Base-by-base conservation (phyloP, 2,888 invertebrate genomes). In the Crematogaster levior region DNA sequence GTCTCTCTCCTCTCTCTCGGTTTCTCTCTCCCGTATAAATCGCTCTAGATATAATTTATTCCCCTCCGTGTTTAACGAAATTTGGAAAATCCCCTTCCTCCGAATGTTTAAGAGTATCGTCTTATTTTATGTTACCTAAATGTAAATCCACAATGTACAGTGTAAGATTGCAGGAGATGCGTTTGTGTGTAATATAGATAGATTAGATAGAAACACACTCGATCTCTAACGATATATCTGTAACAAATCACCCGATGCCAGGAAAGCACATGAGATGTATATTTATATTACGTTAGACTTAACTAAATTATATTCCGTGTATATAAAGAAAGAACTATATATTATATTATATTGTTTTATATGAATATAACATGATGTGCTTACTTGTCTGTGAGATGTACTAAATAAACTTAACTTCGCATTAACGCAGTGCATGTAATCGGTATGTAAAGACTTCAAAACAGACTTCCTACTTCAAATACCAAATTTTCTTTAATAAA, bases 231-330 rank as follows among this genome's bases (percentile, higher is more conserved):
- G 37, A 61, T 74, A 34, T 66, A 43, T 56, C 77, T 79, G 43
- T 79, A 79, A 79, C 82, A 66, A 70, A 80, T 82, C 61, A 81
- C 30, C 70, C 63, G 61, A 68, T 82, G 72, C 83, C 70, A 84
- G 81, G 58, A 84, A 84, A 86, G 74, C 72, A 79, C 68, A 81
- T 83, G 83, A 88, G 81, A 84, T 89, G 86, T 89, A 91, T 90
- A 91, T 90, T 91, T 90, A 89, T 90, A 86, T 85, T 84, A 63
- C 82, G 80, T 87, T 86, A 88, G 82, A 87, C 70, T 87, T 84
- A 88, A 88, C 87, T 88, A 91, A 92, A 89, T 91, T 90, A 88
- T 86, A 68, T 68, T 79, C 87, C 90, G 88, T 92, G 81, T 85
- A 91, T 89, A 91, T 89, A 91, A 87, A 90, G 89, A 84, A 86